Percentiles rank a stretch among this genome's conserved stretches.
phyloP scores from a whole-genome alignment of 2,797 vertebrate species.

The Ciconia nigra region DNA sequence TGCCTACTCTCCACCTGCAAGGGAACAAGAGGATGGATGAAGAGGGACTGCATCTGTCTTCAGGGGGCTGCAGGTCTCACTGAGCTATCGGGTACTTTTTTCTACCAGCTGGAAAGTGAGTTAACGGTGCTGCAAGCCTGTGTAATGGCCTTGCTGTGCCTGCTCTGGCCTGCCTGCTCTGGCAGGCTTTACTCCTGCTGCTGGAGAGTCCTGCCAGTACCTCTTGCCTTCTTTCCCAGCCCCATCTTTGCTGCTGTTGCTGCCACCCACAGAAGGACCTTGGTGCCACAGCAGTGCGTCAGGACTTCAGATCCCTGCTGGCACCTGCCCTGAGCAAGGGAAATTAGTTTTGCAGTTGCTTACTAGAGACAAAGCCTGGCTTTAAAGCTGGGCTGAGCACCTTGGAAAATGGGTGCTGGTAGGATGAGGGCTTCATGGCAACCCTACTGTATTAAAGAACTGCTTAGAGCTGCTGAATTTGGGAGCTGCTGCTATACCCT shows the following conservation, averaged over 20 bases:
- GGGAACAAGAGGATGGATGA: not conserved
- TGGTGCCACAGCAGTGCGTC: fast-evolving
- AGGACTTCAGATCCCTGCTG: not conserved
- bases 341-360: not conserved
- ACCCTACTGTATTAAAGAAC: not conserved
- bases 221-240: not conserved
- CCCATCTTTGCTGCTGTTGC: not conserved
- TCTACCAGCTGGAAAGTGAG: not conserved
- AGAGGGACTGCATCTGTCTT: not conserved
- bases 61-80: not conserved
- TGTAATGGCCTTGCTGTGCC: not conserved
- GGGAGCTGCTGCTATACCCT: not conserved
- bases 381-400: not conserved
- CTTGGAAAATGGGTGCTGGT: not conserved
- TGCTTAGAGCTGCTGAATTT: not conserved
- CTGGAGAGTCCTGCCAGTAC: not conserved
- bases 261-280: not conserved
- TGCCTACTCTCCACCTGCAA: not conserved
- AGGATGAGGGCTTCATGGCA: not conserved
- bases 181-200: not conserved
- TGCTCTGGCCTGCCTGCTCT: not conserved
- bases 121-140: not conserved
- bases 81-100: not conserved
- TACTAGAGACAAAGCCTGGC: not conserved
- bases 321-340: not conserved